Base-by-base conservation (phyloP, 2,797 vertebrate genomes). In the Clarias fuscus region DNA sequence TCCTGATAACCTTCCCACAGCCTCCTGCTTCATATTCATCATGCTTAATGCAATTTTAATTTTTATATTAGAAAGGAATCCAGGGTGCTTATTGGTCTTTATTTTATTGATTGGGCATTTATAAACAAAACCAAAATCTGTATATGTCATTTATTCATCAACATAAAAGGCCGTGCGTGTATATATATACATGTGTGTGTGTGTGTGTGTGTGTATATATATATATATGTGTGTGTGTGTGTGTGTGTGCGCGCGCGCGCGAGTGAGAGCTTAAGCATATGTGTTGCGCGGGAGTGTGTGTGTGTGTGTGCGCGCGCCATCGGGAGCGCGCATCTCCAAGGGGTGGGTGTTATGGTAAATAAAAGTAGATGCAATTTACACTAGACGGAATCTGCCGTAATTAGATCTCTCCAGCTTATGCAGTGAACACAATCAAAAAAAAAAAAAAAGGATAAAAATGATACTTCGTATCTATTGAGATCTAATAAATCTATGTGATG, bases 281-380 rank as follows among this genome's bases (percentile, higher is more conserved):
- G 71, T 85, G 77, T 56, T 80, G 83, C 61, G 68, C 64, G 88
- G 70, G 87, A 58, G 70, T 72, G 84, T 84, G 80, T 33, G 33
- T 30, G 30, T n/a, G n/a, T 33, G 70, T 78, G 84, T 71, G 80
- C 37, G 77, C 73, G 83, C 73, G 83, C 59, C 62, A 22, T 24
- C 73, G 84, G 61, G 71, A 81, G 30, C 85, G 85, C 89, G 86
- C 83, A 84, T 71, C 75, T 83, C 80, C 80, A 85, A 84, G 84
- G 86, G 86, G 80, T 85, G 73, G 86, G 68, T 75, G 82, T 40
- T 48, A 67, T 61, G 24, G 71, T 84, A 84, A 81, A 86, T 88
- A 76, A 82, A 77, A 73, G 58, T 71, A 71, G 64, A 64, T 40
- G 27, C 33, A 64, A 70, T 58, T 80, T 71, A 33, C 58, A 71